Evolutionary conservation across 2,888 invertebrate species (phyloP).

Genomic region (Coecobrya sp.): DNA sequence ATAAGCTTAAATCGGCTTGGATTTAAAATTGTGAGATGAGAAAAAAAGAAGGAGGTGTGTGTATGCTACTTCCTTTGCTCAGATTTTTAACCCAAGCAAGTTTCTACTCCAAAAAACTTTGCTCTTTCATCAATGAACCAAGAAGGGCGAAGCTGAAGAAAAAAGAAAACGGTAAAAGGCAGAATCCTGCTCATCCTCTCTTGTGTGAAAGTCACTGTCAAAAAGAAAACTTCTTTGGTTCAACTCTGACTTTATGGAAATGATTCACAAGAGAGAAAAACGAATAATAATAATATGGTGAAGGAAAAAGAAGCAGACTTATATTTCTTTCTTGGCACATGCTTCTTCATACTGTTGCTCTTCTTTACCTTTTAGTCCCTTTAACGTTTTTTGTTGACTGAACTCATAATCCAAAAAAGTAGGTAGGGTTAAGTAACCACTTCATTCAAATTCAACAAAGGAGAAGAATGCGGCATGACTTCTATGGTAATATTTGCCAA

Average conservation of each 20-base stretch:
- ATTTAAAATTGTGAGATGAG: neutral
- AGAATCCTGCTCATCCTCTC: conserved; percentile 8
- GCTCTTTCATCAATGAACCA: conserved; percentile 46
- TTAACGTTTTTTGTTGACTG: conserved; percentile 26
- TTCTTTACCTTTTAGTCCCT: neutral
- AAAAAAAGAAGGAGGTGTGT: neutral
- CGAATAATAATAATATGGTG: neutral
- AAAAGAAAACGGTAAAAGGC: conserved; percentile 32
- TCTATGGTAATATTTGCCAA: conserved; percentile 39
- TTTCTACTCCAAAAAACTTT: conserved; percentile 3
- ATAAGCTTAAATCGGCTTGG: neutral
- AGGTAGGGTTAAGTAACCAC: conserved; percentile 47
- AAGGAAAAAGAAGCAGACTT: neutral
- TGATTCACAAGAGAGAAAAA: neutral
- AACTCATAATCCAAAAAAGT: conserved; percentile 39
- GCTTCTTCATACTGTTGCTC: neutral
- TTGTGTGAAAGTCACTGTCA: conserved; percentile 3
- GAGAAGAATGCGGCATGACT: neutral
- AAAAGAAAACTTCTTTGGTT: conserved; percentile 23
- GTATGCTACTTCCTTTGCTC: neutral
- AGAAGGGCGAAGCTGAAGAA: neutral
- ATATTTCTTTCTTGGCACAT: neutral
- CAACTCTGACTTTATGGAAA: neutral
- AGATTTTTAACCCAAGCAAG: neutral
- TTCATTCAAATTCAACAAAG: neutral